Base-by-base conservation (phyloP, 1,140 invertebrate genomes). In the Drosophila serrata region DNA sequence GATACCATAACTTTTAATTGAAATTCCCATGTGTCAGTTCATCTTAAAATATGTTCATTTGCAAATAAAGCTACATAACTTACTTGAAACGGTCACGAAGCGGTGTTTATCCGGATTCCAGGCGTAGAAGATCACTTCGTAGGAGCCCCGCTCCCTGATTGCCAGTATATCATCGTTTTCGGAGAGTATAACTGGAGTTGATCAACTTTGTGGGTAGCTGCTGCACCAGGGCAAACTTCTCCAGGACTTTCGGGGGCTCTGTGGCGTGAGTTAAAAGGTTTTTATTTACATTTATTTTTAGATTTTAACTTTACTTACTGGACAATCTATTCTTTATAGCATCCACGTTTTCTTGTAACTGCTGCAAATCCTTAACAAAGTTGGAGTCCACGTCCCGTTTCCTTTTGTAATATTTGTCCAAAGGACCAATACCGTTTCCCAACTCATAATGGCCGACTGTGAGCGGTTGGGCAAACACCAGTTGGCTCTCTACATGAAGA, bases 21-120 rank as follows among this genome's bases (percentile, higher is more conserved):
- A 55, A 81, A 76, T 58, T 59, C 51, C 8, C 17, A 62, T 49
- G 33, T 74, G 56, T 62, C 72, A 74, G 77, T 75, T 79, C 63
- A 86, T 77, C 76, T 64, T 57, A 33, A 82, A 67, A 49, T 69
- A 86, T 60, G 49, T 75, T 79, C 53, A 45, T 43, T 53, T 51
- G 33, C 39, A 69, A 87, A 87, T 90, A 86, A 87, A 87, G 61
- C 65, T 57, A 69, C 72, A 88, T 63, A 59, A 88, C 85, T 88
- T 72, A 88, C 85, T 72, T 79, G 85, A 48, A 69, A 69, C 69
- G 22, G 31, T 45, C 7, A 12, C 48, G 27, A 88, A 90, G 1
- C 13, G 43, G n/a, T 56, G 40, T 13, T 65, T 27, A n/a, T 17
- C 7, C 27, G 37, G 11, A 2, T 79, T 33, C 84, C 85, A 88